Conservation (phyloP, 2,113 vertebrate species). For the Oryzias melastigma region DNA sequence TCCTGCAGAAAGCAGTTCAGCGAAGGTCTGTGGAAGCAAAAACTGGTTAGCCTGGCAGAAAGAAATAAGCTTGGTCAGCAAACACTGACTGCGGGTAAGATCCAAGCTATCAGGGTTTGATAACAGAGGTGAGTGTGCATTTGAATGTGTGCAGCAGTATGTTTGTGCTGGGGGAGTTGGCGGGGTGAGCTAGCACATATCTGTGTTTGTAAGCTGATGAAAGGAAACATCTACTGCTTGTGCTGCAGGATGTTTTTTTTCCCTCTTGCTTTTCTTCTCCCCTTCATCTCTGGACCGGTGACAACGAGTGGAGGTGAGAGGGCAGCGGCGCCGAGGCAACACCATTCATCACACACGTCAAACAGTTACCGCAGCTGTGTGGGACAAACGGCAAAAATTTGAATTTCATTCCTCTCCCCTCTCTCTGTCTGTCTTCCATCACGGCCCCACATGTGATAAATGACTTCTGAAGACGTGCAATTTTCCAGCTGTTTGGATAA, state of each 20-base stretch:
- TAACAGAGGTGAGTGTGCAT: constrained; percentile 23
- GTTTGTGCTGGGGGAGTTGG: constrained; percentile 13
- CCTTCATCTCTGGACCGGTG: constrained; percentile 83
- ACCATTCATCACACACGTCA: constrained; percentile 97
- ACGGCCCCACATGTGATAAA: constrained; percentile 47
- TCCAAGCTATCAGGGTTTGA: constrained; percentile 37
- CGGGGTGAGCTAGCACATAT: constrained; percentile 10
- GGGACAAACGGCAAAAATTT: constrained; percentile 83
- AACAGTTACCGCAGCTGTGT: constrained; percentile 90
- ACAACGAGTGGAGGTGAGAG: constrained; percentile 90
- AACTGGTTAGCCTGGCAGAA: constrained; percentile 33
- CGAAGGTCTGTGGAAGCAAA: constrained; percentile 36
- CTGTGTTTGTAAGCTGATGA: constrained; percentile 80
- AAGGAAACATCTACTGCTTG: constrained; percentile 87
- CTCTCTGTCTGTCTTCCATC: constrained; percentile 67
- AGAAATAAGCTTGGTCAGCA: constrained; percentile 66
- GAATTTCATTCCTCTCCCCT: constrained; percentile 84
- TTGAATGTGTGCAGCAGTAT: constrained; percentile 20
- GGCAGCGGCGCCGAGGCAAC: constrained; percentile 89
- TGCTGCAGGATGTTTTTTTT: constrained; percentile 59
- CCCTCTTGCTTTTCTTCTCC: constrained; percentile 55
- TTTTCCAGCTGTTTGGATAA: constrained; percentile 51
- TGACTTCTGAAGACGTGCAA: constrained; percentile 32
- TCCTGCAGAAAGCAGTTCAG: constrained; percentile 46
- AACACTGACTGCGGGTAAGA: constrained; percentile 49